Percentiles rank a stretch among this genome's conserved stretches.
phyloP scores from a whole-genome alignment of 2,797 vertebrate genomes.

The Eptatretus atami region DNA sequence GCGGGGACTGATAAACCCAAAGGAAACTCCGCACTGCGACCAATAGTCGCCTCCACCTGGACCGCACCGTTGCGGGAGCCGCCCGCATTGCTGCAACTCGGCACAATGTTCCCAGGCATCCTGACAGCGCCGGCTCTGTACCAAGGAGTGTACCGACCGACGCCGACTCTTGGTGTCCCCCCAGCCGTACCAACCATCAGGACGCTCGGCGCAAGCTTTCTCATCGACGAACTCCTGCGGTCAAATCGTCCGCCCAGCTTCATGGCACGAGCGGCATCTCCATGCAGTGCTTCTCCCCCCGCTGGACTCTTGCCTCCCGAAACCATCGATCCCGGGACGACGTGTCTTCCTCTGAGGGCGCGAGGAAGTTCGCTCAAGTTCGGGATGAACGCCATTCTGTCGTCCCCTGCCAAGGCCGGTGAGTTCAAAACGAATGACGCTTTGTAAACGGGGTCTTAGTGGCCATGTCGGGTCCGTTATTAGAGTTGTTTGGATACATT shows the following conservation, averaged over 20 bases:
- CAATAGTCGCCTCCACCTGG: too few relatives aligned
- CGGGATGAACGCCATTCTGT: constrained; percentile 68
- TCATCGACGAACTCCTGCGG: constrained; percentile 56
- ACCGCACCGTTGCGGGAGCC: too few relatives aligned
- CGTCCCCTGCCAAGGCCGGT: constrained; percentile 39
- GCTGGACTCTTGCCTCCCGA: constrained; percentile 6
- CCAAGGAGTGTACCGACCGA: constrained; percentile 5
- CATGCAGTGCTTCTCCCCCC: constrained; percentile 21
- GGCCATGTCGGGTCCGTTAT: too few relatives aligned
- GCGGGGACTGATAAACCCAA: too few relatives aligned
- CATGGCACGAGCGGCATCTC: constrained; percentile 23
- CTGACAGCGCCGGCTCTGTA: not conserved
- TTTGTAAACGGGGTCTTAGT: too few relatives aligned
- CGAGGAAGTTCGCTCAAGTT: constrained; percentile 57
- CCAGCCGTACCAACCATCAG: not conserved
- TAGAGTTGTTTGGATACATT: too few relatives aligned
- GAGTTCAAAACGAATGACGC: constrained; percentile 12
- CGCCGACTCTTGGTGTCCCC: not conserved
- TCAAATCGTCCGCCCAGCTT: constrained; percentile 32
- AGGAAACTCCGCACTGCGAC: too few relatives aligned
- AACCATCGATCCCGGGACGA: not conserved
- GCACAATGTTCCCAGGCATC: too few relatives aligned
- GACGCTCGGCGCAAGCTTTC: constrained; percentile 24
- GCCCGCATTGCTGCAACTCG: too few relatives aligned
- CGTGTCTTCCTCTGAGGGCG: constrained; percentile 9